Evolutionary conservation across 2,113 vertebrate genomes (phyloP).

Genomic region (Platichthys flesus): DNA sequence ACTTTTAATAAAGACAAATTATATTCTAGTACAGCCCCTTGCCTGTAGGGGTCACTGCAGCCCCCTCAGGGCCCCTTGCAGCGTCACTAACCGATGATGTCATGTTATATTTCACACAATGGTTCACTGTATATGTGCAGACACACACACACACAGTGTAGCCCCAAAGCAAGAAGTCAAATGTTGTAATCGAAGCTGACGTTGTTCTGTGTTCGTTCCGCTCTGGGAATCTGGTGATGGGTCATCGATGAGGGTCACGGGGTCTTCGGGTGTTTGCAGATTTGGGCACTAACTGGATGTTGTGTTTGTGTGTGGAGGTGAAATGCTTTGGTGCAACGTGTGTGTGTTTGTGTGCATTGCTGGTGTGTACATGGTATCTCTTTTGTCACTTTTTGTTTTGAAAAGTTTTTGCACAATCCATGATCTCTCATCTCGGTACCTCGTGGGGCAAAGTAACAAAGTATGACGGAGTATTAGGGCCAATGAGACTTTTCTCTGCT

Average conservation of each 20-base stretch:
- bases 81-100: background rate
- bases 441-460: conserved; percentile 1
- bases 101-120: background rate
- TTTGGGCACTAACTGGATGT: conserved; percentile 63
- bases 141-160: background rate
- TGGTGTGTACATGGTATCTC: conserved; percentile 31
- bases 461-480: too few species aligned
- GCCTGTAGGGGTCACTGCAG: too few species aligned
- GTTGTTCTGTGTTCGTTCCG: conserved; percentile 30
- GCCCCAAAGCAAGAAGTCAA: background rate
- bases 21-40: too few species aligned
- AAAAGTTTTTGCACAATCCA: conserved; percentile 23
- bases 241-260: conserved; percentile 44
- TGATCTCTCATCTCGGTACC: conserved; percentile 32
- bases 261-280: conserved; percentile 46
- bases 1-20: too few species aligned
- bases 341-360: conserved; percentile 6
- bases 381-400: conserved; percentile 17
- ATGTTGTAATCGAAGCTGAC: background rate
- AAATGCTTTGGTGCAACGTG: conserved; percentile 50
- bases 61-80: too few species aligned
- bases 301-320: conserved; percentile 37
- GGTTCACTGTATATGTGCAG: background rate
- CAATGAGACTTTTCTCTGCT: too few species aligned
- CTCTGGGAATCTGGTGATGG: conserved; percentile 67